A percentile compares a stretch with the other conserved stretches of the same genome.
Conservation (phyloP, 2,888 invertebrate genomes). For the Cheilosia scutellata region DNA sequence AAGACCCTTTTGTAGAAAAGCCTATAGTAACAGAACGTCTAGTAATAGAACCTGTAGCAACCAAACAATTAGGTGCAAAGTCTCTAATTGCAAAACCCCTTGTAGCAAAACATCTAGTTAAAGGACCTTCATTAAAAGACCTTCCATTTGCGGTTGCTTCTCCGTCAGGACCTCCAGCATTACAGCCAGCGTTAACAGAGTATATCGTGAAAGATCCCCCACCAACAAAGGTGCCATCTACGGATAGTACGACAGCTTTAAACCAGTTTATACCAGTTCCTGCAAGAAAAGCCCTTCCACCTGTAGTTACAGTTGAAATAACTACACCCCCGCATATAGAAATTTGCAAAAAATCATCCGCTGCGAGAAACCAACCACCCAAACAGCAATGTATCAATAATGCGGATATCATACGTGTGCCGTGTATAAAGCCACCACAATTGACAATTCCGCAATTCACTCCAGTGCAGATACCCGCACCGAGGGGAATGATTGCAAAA, state of each 20-base stretch:
- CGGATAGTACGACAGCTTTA: slow-evolving; percentile 17
- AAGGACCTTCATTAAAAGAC: neutral
- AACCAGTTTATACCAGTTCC: slow-evolving; percentile 49
- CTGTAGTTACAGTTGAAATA: slow-evolving; percentile 36
- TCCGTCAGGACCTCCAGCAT: neutral
- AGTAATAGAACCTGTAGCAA: no score
- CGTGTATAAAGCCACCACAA: slow-evolving; percentile 54
- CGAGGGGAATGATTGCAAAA: slow-evolving; percentile 71
- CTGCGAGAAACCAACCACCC: slow-evolving; percentile 22
- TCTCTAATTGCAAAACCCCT: neutral
- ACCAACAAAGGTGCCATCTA: neutral
- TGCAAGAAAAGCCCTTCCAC: slow-evolving; percentile 25
- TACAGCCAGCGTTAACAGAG: neutral
- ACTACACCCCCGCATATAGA: slow-evolving; percentile 36
- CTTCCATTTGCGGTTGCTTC: neutral
- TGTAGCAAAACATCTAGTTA: neutral
- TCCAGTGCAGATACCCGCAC: slow-evolving; percentile 63
- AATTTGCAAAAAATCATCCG: slow-evolving; percentile 18
- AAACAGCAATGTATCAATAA: slow-evolving; percentile 38
- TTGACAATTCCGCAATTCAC: slow-evolving; percentile 64
- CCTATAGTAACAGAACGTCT: no score
- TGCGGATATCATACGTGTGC: slow-evolving; percentile 62
- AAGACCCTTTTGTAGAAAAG: no score
- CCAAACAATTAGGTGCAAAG: no score
- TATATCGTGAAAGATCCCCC: neutral